phyloP scores from a whole-genome alignment of 2,888 invertebrate genomes.

The Ophion obscuratus region DNA sequence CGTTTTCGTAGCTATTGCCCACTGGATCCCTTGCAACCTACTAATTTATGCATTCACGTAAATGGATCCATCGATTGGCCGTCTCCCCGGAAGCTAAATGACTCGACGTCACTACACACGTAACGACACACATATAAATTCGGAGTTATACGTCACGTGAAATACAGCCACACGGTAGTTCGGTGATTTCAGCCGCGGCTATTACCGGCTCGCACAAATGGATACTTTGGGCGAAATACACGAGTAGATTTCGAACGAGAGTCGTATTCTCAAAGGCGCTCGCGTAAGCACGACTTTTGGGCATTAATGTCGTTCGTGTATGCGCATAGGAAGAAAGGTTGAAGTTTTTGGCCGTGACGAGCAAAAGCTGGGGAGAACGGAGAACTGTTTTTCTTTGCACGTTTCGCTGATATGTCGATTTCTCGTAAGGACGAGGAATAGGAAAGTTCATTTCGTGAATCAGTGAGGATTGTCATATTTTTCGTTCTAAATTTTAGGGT shows the following conservation, averaged over 20 bases:
- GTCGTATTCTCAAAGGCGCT: background rate
- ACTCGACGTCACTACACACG: background rate
- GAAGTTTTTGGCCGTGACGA: background rate
- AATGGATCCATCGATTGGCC: constrained; percentile 57
- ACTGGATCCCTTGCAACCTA: constrained; percentile 37
- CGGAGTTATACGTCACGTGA: background rate
- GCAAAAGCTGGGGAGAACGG: background rate
- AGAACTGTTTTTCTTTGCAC: background rate
- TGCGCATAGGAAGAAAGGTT: background rate
- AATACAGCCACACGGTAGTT: no score
- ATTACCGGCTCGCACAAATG: background rate
- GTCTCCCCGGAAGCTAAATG: constrained; percentile 1
- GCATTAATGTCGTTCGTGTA: background rate
- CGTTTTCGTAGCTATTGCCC: background rate
- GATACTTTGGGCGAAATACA: background rate
- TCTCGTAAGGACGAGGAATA: background rate
- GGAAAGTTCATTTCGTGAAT: no score
- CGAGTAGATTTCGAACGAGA: no score
- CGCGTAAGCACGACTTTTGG: background rate
- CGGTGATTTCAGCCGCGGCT: background rate
- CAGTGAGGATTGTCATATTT: no score
- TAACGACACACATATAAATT: background rate
- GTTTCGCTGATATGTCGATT: background rate
- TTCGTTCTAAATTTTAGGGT: no score
- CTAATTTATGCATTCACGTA: constrained; percentile 59